A percentile compares a stretch with the other conserved stretches of the same genome.
Conservation (phyloP, 2,888 invertebrate genomes). For the Clunio marinus region DNA sequence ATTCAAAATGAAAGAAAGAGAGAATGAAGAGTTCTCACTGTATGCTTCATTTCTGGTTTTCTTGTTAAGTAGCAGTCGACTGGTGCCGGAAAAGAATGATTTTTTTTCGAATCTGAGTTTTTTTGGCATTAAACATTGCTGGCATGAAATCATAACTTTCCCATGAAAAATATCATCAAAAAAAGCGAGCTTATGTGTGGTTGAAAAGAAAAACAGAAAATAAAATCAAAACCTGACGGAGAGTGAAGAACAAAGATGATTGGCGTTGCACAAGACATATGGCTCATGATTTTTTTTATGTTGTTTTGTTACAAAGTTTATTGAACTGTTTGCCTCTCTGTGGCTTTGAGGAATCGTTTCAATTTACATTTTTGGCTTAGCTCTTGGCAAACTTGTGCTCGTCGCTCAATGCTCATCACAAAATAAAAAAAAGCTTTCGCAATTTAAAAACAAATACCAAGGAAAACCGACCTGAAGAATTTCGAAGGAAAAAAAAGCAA, state of each 20-base stretch:
- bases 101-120: neutral
- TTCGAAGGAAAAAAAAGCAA: neutral
- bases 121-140: neutral
- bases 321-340: conserved; percentile 4
- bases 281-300: neutral
- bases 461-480: no score
- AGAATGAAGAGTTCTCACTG: no score
- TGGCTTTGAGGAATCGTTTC: neutral
- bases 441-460: no score
- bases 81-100: neutral
- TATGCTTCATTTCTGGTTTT: no score
- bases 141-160: neutral
- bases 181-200: neutral
- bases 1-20: no score
- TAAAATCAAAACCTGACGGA: neutral
- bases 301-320: conserved; percentile 4
- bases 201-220: neutral
- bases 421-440: neutral
- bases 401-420: neutral
- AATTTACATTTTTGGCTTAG: neutral
- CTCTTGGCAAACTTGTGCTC: neutral
- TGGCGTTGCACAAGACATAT: conserved; percentile 11
- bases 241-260: neutral
- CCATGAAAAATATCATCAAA: neutral
- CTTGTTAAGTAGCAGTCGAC: no score